phyloP scores from a whole-genome alignment of 2,888 invertebrate species.

The Caenorhabditis japonica region DNA sequence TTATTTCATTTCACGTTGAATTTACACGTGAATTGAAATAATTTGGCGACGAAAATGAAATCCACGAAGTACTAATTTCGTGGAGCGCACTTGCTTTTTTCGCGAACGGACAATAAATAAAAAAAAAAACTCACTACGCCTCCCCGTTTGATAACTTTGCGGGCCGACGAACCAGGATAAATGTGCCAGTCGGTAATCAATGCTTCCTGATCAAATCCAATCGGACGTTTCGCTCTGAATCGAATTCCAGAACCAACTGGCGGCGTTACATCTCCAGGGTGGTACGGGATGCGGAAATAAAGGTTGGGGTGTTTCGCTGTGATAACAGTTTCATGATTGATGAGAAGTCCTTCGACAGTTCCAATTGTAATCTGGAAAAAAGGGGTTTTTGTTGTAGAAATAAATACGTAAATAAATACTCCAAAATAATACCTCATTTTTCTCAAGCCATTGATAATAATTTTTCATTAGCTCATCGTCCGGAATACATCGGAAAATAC shows the following conservation, averaged over 20 bases:
- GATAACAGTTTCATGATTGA: slow-evolving; percentile 33
- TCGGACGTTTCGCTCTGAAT: slow-evolving; percentile 8
- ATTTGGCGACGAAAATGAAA: too few species aligned
- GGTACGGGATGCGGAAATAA: slow-evolving; percentile 21
- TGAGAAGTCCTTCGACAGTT: slow-evolving; percentile 21
- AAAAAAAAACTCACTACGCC: slow-evolving; percentile 4
- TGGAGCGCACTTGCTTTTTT: too few species aligned
- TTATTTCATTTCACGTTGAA: too few species aligned
- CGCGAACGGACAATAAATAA: too few species aligned
- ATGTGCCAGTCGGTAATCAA: slow-evolving; percentile 3
- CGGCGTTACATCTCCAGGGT: background rate
- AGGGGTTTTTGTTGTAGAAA: too few species aligned
- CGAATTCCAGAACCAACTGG: slow-evolving; percentile 13
- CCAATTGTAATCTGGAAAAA: slow-evolving; percentile 17
- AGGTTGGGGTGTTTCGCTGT: slow-evolving; percentile 24
- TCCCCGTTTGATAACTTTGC: background rate
- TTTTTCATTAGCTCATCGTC: slow-evolving; percentile 1
- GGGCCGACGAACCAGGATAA: background rate
- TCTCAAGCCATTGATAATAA: slow-evolving; percentile 5
- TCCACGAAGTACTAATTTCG: too few species aligned
- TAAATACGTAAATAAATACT: background rate
- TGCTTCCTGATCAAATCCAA: slow-evolving; percentile 1
- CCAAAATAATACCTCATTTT: background rate
- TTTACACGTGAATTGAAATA: too few species aligned
- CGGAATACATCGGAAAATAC: slow-evolving; percentile 14